These are phyloP conservation scores for Crocodylus rhombifer DNA, from an alignment of 2,797 vertebrate genomes.

Conservation along the genomic window DNA sequence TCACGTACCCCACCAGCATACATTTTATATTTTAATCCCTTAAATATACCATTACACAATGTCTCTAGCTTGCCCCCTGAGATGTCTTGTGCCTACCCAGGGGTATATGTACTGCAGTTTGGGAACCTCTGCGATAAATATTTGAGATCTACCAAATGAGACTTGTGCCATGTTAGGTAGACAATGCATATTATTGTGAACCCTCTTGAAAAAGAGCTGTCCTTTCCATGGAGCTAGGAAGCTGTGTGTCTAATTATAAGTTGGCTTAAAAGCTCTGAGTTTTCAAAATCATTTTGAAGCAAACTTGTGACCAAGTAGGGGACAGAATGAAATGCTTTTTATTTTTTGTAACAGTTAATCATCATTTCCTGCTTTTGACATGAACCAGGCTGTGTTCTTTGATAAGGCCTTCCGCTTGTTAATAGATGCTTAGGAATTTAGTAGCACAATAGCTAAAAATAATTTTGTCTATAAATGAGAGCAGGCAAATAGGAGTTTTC, in stretches of 20 bases:
- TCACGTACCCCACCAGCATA: no score
- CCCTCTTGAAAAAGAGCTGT: background rate
- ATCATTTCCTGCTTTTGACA: constrained; percentile 89
- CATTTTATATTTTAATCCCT: no score
- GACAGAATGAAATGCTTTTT: constrained; percentile 70
- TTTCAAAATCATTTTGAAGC: constrained; percentile 55
- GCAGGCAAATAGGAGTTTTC: constrained; percentile 61
- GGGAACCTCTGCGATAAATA: no score
- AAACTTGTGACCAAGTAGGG: constrained; percentile 3
- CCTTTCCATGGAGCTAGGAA: background rate
- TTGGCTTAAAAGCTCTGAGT: constrained; percentile 7
- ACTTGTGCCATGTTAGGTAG: background rate
- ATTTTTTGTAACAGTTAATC: constrained; percentile 80
- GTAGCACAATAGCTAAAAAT: constrained; percentile 80
- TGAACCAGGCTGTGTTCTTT: constrained; percentile 83
- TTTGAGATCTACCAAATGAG: background rate
- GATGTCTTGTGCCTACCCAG: no score
- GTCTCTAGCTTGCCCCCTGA: no score
- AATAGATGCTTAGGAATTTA: constrained; percentile 78
- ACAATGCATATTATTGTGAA: background rate
- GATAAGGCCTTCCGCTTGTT: constrained; percentile 83
- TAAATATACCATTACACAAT: no score
- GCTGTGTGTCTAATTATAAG: background rate
- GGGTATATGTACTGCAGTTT: no score
- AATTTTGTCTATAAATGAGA: constrained; percentile 74